Conservation (phyloP, 2,113 vertebrate species). For the Xerus inauris region DNA sequence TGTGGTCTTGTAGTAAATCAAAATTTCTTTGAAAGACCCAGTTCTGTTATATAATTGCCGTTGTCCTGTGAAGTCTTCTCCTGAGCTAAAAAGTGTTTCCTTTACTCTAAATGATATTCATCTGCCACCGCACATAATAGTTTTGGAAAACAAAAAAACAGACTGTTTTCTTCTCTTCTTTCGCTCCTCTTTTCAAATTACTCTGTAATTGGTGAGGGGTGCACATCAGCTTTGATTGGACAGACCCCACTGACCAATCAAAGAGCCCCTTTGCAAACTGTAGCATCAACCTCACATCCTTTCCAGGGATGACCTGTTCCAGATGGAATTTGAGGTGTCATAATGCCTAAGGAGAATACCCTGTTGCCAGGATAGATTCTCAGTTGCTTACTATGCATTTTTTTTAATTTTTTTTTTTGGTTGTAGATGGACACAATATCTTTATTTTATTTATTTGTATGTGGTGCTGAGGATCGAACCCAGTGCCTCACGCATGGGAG, state of each 20-base stretch:
- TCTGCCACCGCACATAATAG: background rate
- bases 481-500: no score
- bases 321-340: constrained; percentile 34
- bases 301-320: background rate
- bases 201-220: background rate
- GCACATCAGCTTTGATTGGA: background rate
- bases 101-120: constrained; percentile 8
- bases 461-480: no score
- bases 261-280: constrained; percentile 5
- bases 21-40: constrained; percentile 80
- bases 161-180: background rate
- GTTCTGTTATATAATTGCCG: constrained; percentile 81
- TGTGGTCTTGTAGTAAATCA: constrained; percentile 88
- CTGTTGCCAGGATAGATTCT: background rate
- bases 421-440: no score
- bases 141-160: constrained; percentile 40
- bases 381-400: background rate
- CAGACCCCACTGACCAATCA: constrained; percentile 13
- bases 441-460: no score
- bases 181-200: background rate
- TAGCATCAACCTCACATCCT: background rate
- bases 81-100: constrained; percentile 40
- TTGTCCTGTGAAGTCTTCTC: constrained; percentile 47
- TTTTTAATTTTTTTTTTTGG: no score
- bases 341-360: background rate